Evolutionary conservation across 2,888 invertebrate species (phyloP), one percentile per base, ranked within the genome.

Genomic region (Microctonus brassicae): DNA sequence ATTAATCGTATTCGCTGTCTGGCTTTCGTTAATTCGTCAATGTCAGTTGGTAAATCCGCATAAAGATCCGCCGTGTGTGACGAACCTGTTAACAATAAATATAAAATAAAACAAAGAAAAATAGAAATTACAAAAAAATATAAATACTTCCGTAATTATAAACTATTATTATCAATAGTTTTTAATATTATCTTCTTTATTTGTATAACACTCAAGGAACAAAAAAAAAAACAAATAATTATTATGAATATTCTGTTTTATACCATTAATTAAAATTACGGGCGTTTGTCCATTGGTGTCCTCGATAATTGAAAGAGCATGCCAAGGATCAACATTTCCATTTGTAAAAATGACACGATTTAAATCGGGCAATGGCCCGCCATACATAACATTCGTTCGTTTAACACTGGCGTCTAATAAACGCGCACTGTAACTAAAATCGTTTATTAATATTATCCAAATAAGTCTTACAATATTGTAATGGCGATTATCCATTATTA

Each of bases 271-370:
- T 7, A 86, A 61, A 64, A 86, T 84, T 10, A 84, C 80, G 0
- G 83, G 83, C 0, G 86, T 78, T 0, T 22, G 66, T 34, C 77
- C 67, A 65, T 83, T 83, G 26, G 84, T 75, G 78, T 90, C 89
- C 76, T 89, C 84, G 11, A 90, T 81, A 20, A 91, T 82, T 10
- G 91, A 89, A 1, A 91, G 83, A 39, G 85, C 84, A 77, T 90
- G 90, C 90, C 91, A 92, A 1, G 92, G 92, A 81, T 92, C 92
- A 61, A 90, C 79, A 39, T 90, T 89, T 4, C 92, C 92, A 78
- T 92, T 91, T 0, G 89, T 88, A 79, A 91, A 91, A 17, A 91
- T 88, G 0, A 92, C 90, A 26, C 90, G 88, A 0, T 86, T 89
- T 0, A 91, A 88, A 74, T 90, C 89, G 3, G 90, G 90, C 13